These are phyloP conservation scores for Trogon surrucura DNA, from an alignment of 2,113 vertebrate genomes.

Conservation along the genomic window DNA sequence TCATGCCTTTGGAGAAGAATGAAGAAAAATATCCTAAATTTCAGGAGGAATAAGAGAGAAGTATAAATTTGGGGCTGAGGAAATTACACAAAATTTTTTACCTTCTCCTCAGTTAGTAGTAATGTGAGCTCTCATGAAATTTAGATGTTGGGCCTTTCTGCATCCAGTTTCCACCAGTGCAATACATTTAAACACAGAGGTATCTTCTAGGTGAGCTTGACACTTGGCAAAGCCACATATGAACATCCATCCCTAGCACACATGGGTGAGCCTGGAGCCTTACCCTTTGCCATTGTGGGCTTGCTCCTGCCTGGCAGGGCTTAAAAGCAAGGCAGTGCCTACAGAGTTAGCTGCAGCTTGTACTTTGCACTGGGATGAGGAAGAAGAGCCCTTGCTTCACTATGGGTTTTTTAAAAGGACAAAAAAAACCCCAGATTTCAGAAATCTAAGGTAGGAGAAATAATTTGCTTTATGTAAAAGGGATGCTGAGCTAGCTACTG, in stretches of 20 bases:
- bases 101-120: not conserved
- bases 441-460: not conserved
- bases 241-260: not conserved
- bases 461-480: not conserved
- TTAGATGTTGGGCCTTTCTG: not conserved
- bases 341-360: not conserved
- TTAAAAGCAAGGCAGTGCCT: not conserved
- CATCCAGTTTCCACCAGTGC: not conserved
- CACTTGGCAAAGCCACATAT: not conserved
- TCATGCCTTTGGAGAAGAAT: constrained; percentile 1
- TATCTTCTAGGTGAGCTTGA: not conserved
- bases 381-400: not conserved
- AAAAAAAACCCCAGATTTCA: not conserved
- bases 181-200: not conserved
- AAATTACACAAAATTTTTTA: not conserved
- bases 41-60: not conserved
- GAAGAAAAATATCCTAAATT: not conserved
- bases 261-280: not conserved
- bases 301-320: not conserved
- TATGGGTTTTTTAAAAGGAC: not conserved
- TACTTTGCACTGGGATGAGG: not conserved
- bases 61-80: not conserved
- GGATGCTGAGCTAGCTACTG: not conserved
- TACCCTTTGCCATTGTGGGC: not conserved
- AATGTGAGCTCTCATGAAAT: not conserved